phyloP scores from a whole-genome alignment of 1,140 invertebrate species.

The Drosophila saltans region DNA sequence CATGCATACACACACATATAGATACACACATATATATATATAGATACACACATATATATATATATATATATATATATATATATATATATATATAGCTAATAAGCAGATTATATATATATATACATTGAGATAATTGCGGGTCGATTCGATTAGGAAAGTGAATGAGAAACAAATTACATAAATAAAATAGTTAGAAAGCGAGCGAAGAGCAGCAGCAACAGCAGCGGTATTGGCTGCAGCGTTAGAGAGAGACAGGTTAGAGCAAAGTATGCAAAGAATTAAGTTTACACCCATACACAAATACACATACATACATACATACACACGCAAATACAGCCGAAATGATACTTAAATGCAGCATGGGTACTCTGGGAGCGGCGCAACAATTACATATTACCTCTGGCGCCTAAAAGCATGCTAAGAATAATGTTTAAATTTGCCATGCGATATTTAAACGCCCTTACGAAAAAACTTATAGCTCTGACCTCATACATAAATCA shows the following conservation, averaged over 20 bases:
- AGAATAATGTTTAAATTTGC: not conserved
- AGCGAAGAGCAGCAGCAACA: slow-evolving; percentile 1
- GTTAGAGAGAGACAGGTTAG: slow-evolving; percentile 13
- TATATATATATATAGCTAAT: slow-evolving; percentile 20
- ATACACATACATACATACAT: slow-evolving; percentile 5
- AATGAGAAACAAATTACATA: slow-evolving; percentile 36
- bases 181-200: slow-evolving; percentile 24
- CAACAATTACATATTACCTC: slow-evolving; percentile 23
- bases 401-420: slow-evolving; percentile 43
- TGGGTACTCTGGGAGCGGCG: slow-evolving; percentile 19
- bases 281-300: slow-evolving; percentile 33
- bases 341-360: slow-evolving; percentile 13
- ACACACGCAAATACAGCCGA: slow-evolving; percentile 3
- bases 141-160: slow-evolving; percentile 35
- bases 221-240: slow-evolving; percentile 15
- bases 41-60: slow-evolving; percentile 15
- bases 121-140: slow-evolving; percentile 62
- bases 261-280: slow-evolving; percentile 20
- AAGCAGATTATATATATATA: slow-evolving; percentile 31
- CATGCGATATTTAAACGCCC: not conserved
- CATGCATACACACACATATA: slow-evolving; percentile 23
- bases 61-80: slow-evolving; percentile 44
- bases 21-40: slow-evolving; percentile 39
- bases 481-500: too few species aligned
- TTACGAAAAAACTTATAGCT: not conserved